A percentile compares a stretch with the other conserved stretches of the same genome.
phyloP scores from a whole-genome alignment of 2,797 vertebrate species.

The Austrolebias charrua region DNA sequence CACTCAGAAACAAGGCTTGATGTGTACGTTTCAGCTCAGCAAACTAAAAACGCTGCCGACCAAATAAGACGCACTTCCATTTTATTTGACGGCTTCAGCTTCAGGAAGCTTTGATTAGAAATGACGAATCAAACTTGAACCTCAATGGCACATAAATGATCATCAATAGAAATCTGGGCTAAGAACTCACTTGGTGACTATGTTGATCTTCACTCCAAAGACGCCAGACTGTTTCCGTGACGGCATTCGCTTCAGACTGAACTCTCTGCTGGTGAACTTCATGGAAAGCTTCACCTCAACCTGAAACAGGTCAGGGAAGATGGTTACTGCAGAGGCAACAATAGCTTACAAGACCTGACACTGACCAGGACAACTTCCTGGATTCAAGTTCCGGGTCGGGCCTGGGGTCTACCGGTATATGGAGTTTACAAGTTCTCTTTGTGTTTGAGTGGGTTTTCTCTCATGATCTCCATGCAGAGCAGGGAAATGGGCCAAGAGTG shows the following conservation, averaged over 20 bases:
- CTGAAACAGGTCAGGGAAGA: slow-evolving; percentile 62
- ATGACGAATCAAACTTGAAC: background rate
- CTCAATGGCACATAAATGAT: background rate
- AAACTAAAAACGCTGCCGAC: background rate
- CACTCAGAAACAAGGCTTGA: background rate
- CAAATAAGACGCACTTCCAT: too few species aligned
- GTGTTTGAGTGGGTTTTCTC: too few species aligned
- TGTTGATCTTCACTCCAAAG: slow-evolving; percentile 91
- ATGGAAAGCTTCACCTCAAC: slow-evolving; percentile 92
- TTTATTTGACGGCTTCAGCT: background rate
- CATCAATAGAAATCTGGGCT: background rate
- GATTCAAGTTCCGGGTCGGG: too few species aligned
- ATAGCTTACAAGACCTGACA: too few species aligned
- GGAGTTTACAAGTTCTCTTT: too few species aligned
- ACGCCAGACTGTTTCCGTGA: slow-evolving; percentile 93
- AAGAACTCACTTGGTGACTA: slow-evolving; percentile 90
- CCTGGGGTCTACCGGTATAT: too few species aligned
- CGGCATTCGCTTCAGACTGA: slow-evolving; percentile 92
- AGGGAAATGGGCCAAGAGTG: too few species aligned
- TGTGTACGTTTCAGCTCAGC: background rate
- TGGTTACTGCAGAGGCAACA: too few species aligned
- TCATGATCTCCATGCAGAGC: too few species aligned
- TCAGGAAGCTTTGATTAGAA: background rate
- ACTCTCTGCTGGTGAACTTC: slow-evolving; percentile 93
- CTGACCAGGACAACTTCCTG: too few species aligned